phyloP scores from a whole-genome alignment of 2,888 invertebrate species.

The Ophioninae sp. region DNA sequence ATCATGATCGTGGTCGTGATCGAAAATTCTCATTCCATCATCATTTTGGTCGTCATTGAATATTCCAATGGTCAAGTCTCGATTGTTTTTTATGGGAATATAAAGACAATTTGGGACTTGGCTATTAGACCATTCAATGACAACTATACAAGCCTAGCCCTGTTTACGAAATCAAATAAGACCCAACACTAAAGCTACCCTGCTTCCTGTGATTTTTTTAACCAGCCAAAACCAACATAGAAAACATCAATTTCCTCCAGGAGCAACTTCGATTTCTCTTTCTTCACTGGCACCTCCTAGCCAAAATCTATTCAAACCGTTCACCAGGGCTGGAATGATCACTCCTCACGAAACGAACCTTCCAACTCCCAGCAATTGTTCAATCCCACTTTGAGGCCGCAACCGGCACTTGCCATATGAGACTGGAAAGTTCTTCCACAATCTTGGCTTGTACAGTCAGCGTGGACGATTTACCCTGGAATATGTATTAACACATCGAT shows the following conservation, averaged over 20 bases:
- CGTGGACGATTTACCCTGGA: not conserved
- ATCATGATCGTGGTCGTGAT: too few species aligned
- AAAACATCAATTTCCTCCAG: too few species aligned
- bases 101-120: not conserved
- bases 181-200: too few species aligned
- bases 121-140: not conserved
- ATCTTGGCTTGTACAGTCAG: conserved; percentile 8
- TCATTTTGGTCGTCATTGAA: too few species aligned
- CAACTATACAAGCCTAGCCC: not conserved
- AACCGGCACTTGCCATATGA: not conserved
- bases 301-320: not conserved
- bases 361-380: not conserved
- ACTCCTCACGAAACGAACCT: not conserved
- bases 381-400: not conserved
- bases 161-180: not conserved
- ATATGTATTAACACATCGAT: conserved; percentile 23
- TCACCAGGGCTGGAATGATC: not conserved
- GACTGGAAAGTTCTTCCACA: not conserved
- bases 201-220: too few species aligned
- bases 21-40: too few species aligned
- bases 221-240: too few species aligned
- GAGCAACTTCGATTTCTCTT: too few species aligned
- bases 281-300: not conserved
- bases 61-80: too few species aligned
- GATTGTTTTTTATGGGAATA: not conserved